These are phyloP conservation scores for Netelia fuscicornis DNA, from an alignment of 2,888 invertebrate genomes.

Conservation along the genomic window DNA sequence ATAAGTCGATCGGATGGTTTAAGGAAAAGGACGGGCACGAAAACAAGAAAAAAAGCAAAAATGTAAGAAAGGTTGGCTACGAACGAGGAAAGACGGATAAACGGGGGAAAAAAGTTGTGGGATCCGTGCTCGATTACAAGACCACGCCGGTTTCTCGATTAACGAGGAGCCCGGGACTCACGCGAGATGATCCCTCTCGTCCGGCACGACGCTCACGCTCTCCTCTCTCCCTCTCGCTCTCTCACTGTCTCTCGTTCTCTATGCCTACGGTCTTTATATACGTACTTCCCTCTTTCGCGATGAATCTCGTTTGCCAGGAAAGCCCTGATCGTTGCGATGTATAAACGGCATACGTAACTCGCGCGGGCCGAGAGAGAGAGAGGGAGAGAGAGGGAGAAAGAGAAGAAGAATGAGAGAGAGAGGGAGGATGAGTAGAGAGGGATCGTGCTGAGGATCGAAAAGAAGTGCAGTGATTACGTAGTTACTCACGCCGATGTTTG, in stretches of 20 bases:
- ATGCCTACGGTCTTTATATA: constrained; percentile 46
- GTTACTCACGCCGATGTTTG: constrained; percentile 78
- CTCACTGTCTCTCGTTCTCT: background rate
- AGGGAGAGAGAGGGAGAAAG: background rate
- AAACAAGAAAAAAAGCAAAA: constrained; percentile 29
- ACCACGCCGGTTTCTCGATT: constrained; percentile 66
- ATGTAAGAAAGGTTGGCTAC: constrained; percentile 16
- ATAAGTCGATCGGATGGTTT: constrained; percentile 62
- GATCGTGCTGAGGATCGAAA: constrained; percentile 65
- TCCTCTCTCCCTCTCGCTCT: constrained; percentile 17
- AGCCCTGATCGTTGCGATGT: constrained; percentile 59
- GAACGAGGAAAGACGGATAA: constrained; percentile 49
- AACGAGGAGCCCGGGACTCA: constrained; percentile 65
- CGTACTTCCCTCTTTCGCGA: constrained; percentile 44
- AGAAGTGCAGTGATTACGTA: constrained; percentile 73
- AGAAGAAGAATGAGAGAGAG: constrained; percentile 21
- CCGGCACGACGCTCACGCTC: constrained; percentile 58
- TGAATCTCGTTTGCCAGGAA: constrained; percentile 64
- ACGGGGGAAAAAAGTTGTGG: constrained; percentile 66
- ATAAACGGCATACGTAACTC: constrained; percentile 66
- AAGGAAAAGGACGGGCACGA: constrained; percentile 19
- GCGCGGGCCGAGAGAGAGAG: constrained; percentile 17
- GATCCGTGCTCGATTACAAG: constrained; percentile 68
- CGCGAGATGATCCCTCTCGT: constrained; percentile 67
- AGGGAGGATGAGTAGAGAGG: constrained; percentile 24